Base-by-base conservation (phyloP, 2,113 vertebrate species). In the Colaptes auratus region DNA sequence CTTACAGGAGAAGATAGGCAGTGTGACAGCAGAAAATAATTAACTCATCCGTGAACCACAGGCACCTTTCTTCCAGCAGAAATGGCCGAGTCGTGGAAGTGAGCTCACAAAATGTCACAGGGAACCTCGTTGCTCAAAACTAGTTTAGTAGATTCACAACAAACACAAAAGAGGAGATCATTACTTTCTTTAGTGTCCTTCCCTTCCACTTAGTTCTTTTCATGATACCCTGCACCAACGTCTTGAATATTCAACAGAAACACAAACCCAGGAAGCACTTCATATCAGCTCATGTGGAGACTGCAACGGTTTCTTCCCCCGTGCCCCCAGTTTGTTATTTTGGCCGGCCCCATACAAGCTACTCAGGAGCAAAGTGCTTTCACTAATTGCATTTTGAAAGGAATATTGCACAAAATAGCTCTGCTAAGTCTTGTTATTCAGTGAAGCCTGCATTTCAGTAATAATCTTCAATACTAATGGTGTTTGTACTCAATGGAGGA, bases 301-400 rank as follows among this genome's bases (percentile, higher is more conserved):
- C 5, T 30, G 36, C 65, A 92, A 81, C 9, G 33, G 27, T 52
- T 65, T 59, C 16, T 80, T 80, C 1, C 2, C 59, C 83, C 76
- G 65, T 31, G 6, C 14, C 63, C 5, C 42, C 42, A 8, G 7
- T 78, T 83, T 85, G 21, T 13, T n/a, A 15, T 79, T 90, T 74
- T 82, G 71, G 61, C 55, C 44, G 59, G 36, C 46, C 27, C 25
- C 15, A 9, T 20, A 59, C 19, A 82, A 89, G 55, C 39, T 67
- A 42, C 91, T 89, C 10, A 60, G 28, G 19, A 71, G 60, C 63
- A 66, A 80, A 77, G 24, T 52, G 24, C 71, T 91, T 82, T n/a
- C 72, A 60, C 67, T 92, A 88, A 93, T 90, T 86, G 35, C 36
- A 69, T 58, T 91, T 92, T 73, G 71, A 80, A 85, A 82, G 50